These are phyloP conservation scores for Indicator indicator DNA, from an alignment of 2,113 vertebrate genomes.

Conservation along the genomic window DNA sequence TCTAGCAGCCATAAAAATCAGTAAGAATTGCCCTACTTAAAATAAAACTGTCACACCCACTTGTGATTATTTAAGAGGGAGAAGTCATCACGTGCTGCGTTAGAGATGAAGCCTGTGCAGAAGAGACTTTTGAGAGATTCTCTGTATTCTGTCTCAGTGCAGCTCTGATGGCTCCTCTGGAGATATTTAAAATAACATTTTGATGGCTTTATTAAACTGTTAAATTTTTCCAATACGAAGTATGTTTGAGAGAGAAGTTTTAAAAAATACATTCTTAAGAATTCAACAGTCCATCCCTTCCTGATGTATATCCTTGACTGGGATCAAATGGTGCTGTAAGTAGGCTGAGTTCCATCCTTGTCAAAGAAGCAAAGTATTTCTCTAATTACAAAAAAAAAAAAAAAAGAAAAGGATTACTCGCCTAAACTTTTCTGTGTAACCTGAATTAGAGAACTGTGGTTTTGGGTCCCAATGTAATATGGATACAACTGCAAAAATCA, in stretches of 20 bases:
- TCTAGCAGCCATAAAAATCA: conserved; percentile 7
- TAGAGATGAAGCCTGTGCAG: not conserved
- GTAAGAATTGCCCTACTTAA: not conserved
- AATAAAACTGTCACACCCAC: conserved; percentile 3
- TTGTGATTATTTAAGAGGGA: conserved; percentile 6
- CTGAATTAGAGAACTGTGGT: not conserved
- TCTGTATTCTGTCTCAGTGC: not conserved
- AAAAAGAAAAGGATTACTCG: not conserved
- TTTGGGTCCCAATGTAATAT: conserved; percentile 22
- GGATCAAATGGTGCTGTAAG: not conserved
- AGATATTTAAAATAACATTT: not conserved
- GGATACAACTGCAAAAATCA: conserved; percentile 40
- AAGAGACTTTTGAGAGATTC: not conserved
- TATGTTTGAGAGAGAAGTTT: not conserved
- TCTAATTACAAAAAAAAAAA: not conserved
- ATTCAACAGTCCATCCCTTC: not conserved
- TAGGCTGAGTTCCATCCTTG: not conserved
- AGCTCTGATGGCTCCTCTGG: not conserved
- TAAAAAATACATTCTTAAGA: not conserved
- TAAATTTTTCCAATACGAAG: not conserved
- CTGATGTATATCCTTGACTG: not conserved
- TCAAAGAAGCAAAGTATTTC: not conserved
- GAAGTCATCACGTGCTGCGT: not conserved
- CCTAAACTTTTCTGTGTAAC: not conserved
- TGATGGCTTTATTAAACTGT: not conserved